These are phyloP conservation scores for Antennarius maculatus DNA, from an alignment of 2,797 vertebrate species.

Conservation along the genomic window DNA sequence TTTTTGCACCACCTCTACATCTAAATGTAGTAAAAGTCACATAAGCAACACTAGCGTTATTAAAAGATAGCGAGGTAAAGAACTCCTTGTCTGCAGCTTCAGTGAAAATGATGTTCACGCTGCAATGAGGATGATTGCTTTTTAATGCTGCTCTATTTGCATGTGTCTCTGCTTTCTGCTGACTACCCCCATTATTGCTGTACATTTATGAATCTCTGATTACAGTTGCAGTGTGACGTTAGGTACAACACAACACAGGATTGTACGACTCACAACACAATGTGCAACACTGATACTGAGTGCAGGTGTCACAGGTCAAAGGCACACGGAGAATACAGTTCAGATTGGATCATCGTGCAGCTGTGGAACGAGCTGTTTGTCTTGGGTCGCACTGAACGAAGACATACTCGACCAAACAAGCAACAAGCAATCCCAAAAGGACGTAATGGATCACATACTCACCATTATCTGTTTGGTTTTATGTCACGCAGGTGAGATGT, in stretches of 20 bases:
- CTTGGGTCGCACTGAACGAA: too few species aligned
- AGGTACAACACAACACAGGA: slow-evolving; percentile 6
- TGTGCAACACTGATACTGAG: background rate
- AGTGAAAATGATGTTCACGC: slow-evolving; percentile 39
- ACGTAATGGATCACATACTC: too few species aligned
- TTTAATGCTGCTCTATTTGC: slow-evolving; percentile 62
- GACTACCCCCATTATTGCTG: slow-evolving; percentile 28
- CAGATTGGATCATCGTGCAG: too few species aligned
- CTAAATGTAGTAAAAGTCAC: slow-evolving; percentile 38
- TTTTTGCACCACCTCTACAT: slow-evolving; percentile 42
- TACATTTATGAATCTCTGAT: slow-evolving; percentile 42
- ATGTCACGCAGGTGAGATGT: too few species aligned
- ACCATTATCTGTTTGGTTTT: too few species aligned
- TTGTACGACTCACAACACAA: background rate
- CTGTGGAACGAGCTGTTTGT: too few species aligned
- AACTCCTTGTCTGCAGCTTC: slow-evolving; percentile 43
- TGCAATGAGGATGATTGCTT: slow-evolving; percentile 60
- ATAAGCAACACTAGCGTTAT: slow-evolving; percentile 20
- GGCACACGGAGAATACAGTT: background rate
- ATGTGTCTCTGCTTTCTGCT: slow-evolving; percentile 44
- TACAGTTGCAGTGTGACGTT: slow-evolving; percentile 11
- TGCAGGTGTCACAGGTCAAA: too few species aligned
- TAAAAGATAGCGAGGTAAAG: slow-evolving; percentile 40
- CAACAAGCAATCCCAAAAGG: too few species aligned
- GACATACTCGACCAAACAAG: too few species aligned